phyloP scores from a whole-genome alignment of 2,888 invertebrate species.

The Phalera bucephala region DNA sequence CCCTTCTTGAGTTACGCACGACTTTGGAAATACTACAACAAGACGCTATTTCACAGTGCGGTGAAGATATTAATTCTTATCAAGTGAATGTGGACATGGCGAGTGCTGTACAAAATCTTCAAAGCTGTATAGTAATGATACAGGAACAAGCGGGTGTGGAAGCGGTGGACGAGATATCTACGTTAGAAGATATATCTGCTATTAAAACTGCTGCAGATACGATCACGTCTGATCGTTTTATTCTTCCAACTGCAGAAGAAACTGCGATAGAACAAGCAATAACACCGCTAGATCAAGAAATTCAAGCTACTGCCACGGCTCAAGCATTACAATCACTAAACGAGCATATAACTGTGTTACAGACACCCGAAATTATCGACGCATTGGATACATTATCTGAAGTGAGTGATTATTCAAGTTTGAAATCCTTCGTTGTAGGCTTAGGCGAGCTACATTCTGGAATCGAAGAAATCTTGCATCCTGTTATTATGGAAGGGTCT shows the following conservation, averaged over 20 bases:
- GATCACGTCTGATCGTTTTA: conserved; percentile 57
- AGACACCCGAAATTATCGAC: conserved; percentile 60
- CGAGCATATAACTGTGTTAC: conserved; percentile 56
- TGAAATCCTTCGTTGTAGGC: conserved; percentile 54
- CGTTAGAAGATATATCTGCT: conserved; percentile 82
- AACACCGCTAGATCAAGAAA: conserved; percentile 33
- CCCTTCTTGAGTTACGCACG: conserved; percentile 68
- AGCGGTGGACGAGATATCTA: conserved; percentile 77
- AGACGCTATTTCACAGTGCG: conserved; percentile 67
- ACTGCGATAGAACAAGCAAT: conserved; percentile 38
- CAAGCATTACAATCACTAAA: conserved; percentile 62
- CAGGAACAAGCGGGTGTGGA: conserved; percentile 76
- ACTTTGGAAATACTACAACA: conserved; percentile 73
- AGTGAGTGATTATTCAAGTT: conserved; percentile 57
- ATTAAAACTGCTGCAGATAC: conserved; percentile 81
- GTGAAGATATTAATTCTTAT: conserved; percentile 48
- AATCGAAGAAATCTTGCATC: conserved; percentile 64
- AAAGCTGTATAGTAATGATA: conserved; percentile 72
- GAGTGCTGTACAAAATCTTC: conserved; percentile 61
- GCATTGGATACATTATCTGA: conserved; percentile 62
- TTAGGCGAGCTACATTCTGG: conserved; percentile 55
- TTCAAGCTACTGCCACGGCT: conserved; percentile 45
- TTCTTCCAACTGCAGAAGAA: conserved; percentile 54
- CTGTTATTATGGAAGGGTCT: conserved; percentile 57
- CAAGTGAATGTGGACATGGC: conserved; percentile 57